A percentile compares a stretch with the other conserved stretches of the same genome.
phyloP scores from a whole-genome alignment of 2,113 vertebrate species.

The Aptenodytes forsteri region DNA sequence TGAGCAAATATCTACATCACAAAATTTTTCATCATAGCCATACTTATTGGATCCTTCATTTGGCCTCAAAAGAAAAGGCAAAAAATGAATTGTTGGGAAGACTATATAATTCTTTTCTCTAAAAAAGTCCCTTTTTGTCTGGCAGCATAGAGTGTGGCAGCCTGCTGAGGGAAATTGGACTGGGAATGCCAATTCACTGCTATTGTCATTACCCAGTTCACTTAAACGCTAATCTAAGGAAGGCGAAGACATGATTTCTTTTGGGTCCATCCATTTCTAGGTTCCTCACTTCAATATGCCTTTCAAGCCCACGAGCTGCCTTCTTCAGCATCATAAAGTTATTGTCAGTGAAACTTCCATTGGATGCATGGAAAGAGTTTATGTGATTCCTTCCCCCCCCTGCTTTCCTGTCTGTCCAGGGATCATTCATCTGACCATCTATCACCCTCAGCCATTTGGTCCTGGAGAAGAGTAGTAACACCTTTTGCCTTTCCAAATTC shows the following conservation, averaged over 20 bases:
- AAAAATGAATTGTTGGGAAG: background rate
- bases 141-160: background rate
- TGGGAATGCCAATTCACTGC: background rate
- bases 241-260: background rate
- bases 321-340: background rate
- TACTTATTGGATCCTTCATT: background rate
- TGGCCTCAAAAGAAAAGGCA: background rate
- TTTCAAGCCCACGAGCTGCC: background rate
- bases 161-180: background rate
- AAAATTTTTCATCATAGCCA: background rate
- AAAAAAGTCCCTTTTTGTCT: background rate
- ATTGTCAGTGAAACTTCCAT: background rate
- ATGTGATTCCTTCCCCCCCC: background rate
- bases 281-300: background rate
- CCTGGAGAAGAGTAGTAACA: background rate
- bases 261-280: background rate
- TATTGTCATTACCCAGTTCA: background rate
- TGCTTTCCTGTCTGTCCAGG: background rate
- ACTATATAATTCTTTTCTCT: background rate
- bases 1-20: background rate
- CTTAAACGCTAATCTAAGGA: conserved; percentile 9
- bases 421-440: background rate
- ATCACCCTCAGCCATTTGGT: conserved; percentile 45
- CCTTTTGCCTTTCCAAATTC: conserved; percentile 49
- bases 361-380: background rate